Conservation (phyloP, 2,797 vertebrate genomes). For the Diceros bicornis region DNA sequence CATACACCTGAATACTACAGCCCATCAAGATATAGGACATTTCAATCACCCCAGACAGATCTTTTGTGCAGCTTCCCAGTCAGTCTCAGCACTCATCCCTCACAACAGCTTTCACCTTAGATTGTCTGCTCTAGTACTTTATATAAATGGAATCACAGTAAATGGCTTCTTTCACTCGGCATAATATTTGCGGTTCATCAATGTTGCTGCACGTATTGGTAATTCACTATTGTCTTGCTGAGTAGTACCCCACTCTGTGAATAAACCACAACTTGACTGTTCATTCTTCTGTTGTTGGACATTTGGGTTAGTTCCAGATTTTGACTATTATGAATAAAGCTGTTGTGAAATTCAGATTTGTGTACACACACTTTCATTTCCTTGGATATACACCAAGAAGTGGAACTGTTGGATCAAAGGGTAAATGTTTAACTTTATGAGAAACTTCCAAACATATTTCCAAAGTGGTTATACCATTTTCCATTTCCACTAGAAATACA, state of each 20-base stretch:
- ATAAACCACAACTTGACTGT: background rate
- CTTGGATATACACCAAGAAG: background rate
- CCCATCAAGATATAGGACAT: background rate
- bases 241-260: background rate
- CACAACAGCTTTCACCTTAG: background rate
- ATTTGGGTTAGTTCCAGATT: background rate
- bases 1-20: background rate
- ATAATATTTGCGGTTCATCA: background rate
- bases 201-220: background rate
- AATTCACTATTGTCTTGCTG: background rate
- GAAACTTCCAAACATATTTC: conserved; percentile 32
- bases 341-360: background rate
- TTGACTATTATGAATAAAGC: background rate
- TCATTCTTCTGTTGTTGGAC: background rate
- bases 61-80: background rate
- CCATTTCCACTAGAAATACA: background rate
- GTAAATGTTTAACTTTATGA: conserved; percentile 23
- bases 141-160: background rate
- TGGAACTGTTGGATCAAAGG: background rate
- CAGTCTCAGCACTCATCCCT: background rate
- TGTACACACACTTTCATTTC: background rate
- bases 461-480: background rate
- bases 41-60: background rate
- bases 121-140: conserved; percentile 3
- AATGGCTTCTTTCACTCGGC: background rate